Base-by-base conservation (phyloP, 2,113 vertebrate species). In the Apodemus speciosus region DNA sequence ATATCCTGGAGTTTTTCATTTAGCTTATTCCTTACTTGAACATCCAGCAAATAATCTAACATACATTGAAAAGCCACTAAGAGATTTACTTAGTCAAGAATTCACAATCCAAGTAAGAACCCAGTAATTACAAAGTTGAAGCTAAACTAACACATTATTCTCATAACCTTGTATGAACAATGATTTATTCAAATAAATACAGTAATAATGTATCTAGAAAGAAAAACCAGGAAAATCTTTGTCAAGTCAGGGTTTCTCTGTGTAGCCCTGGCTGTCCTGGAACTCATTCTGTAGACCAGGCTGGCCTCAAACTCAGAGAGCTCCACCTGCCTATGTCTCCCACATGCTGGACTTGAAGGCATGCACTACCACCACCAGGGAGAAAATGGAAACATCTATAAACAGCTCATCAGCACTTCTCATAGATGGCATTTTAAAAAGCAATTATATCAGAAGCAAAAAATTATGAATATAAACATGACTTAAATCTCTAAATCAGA, bases 401-500 rank as follows among this genome's bases (percentile, higher is more conserved):
- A 77, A 40, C 9, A 71, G 23, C 73, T 86, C 21, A 93, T 15
- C 56, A 92, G 83, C 10, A 94, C 69, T 68, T 68, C 66, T 64
- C 35, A 92, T 30, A 62, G 14, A 71, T 21, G 23, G 3, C 46
- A 76, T 64, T 51, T 92, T 84, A 4, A 64, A 84, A 95, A 46
- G 40, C 40, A 84, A 46, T 35, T 71, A 66, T 2, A 95, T 38
- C 32, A 40, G 32, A 88, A 80, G 85, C 2, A 60, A 80, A 91
- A 88, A n/a, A 83, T 7, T 51, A 35, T 46, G 1, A 95, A 77
- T 25, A 32, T 72, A 92, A 91, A 77, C 38, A 92, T 88, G 60
- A 81, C 2, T 79, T 80, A 94, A 85, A 73, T 43, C 71, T 92
- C 35, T 92, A 90, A 90, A 88, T 76, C 53, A 93, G 38, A 93